phyloP scores from a whole-genome alignment of 2,113 vertebrate species.

The Lasiurus borealis region DNA sequence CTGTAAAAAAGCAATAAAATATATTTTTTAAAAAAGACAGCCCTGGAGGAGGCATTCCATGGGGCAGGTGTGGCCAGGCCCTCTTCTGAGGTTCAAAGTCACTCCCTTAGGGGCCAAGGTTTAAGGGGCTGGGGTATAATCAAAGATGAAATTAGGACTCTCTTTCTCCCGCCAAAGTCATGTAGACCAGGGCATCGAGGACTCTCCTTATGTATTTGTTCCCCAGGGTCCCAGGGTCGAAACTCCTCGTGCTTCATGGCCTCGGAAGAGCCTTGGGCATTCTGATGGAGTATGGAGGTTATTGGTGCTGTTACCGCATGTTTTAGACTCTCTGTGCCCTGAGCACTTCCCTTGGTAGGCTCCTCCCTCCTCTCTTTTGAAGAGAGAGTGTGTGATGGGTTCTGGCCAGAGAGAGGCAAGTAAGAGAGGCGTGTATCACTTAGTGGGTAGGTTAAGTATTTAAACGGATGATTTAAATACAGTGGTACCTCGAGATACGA shows the following conservation, averaged over 20 bases:
- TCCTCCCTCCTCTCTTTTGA: neutral
- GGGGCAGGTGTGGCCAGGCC: neutral
- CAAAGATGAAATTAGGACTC: neutral
- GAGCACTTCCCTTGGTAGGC: neutral
- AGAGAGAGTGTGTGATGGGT: neutral
- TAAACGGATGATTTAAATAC: no score
- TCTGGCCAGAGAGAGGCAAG: neutral
- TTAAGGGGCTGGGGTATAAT: neutral
- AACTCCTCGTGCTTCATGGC: neutral
- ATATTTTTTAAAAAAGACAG: neutral
- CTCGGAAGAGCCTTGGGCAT: neutral
- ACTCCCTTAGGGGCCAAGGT: neutral
- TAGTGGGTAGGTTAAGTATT: neutral
- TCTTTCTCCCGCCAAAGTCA: neutral
- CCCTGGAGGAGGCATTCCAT: neutral
- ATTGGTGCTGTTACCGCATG: neutral
- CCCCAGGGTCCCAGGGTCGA: neutral
- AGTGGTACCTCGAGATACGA: no score
- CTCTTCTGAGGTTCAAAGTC: neutral
- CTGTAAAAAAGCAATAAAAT: no score
- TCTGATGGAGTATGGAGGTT: neutral
- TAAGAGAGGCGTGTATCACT: neutral
- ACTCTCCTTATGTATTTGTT: neutral
- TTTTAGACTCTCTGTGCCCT: neutral
- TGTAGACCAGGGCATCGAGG: neutral